Evolutionary conservation across 2,888 invertebrate genomes (phyloP).

Genomic region (Pediacus dermestoides): DNA sequence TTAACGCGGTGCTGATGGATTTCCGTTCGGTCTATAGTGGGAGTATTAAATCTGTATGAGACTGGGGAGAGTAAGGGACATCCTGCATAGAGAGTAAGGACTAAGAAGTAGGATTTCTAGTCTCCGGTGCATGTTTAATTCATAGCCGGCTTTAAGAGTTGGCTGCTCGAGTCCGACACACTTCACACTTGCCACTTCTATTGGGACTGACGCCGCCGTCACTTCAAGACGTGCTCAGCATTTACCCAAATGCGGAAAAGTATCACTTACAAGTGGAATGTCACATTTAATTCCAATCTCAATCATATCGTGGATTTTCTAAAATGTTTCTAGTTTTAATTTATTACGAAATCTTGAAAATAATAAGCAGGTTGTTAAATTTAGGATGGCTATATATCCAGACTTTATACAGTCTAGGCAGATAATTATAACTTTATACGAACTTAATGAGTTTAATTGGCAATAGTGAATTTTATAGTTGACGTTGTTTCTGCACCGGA

Average conservation of each 20-base stretch:
- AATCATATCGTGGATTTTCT: too few species aligned
- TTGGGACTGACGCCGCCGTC: constrained; percentile 3
- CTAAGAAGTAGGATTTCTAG: constrained; percentile 2
- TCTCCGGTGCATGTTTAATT: constrained; percentile 5
- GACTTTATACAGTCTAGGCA: too few species aligned
- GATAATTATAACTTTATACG: too few species aligned
- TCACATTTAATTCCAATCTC: too few species aligned
- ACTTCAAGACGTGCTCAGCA: constrained; percentile 3
- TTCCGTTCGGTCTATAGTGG: constrained; percentile 7
- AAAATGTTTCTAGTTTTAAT: too few species aligned
- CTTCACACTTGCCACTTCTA: constrained; percentile 4
- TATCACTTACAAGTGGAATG: too few species aligned
- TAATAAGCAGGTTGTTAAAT: too few species aligned
- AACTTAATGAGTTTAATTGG: constrained; percentile 3
- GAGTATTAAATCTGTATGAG: constrained; percentile 8
- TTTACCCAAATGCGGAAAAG: constrained; percentile 1
- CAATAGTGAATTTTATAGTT: constrained; percentile 12
- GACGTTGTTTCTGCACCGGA: constrained; percentile 16
- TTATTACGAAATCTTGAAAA: too few species aligned
- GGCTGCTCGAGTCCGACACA: constrained; percentile 3
- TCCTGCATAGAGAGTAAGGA: constrained; percentile 2
- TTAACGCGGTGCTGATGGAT: constrained; percentile 17
- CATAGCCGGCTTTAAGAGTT: constrained; percentile 5
- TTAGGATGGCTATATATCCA: too few species aligned
- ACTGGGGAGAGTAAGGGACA: not conserved